Base-by-base conservation (phyloP, 30 jellyfish, hydroid and myxozoan genomes). In the Hydractinia symbiolongicarpus region DNA sequence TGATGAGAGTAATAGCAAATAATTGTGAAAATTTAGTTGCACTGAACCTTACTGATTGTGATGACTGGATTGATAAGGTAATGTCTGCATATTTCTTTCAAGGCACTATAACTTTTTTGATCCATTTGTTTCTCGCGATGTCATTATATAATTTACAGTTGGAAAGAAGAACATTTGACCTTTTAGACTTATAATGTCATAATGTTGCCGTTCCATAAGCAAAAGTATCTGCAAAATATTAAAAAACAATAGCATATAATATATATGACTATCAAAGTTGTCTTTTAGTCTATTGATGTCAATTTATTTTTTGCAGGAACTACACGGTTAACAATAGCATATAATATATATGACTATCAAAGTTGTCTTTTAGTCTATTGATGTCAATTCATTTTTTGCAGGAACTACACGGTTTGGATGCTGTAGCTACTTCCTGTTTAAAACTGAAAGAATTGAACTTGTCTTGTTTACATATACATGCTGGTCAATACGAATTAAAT, bases 61-160 rank as follows among this genome's bases (percentile, higher is more conserved):
- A 86, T 15, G 98, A 84, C 21, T 93, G 98, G 98, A 78, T 93
- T 67, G 96, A 93, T 57, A 88, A 87, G 96, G 98, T 91, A 78
- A 1, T 88, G 55, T 73, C 13, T 9, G 14, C 16, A 15, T 1
- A 21, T 9, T 0, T 1, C 51, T 73, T 52, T 20, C 51, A 0
- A 52, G 51, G 74, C 73, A 11, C 69, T 58, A 3, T 11, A 64
- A 64, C 4, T 64, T 64, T 7, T 64, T 64, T 51, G 52, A 4
- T 58, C 69, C 19, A 58, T 30, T 30, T 30, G 44, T 30, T 30
- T 30, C 2, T 30, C 2, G 44, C 2, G 44, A 30, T 30, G 44
- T 30, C 44, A 30, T 30, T 30, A 30, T 30, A 30, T 0, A 30
- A 30, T 30, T 30, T 30, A 1, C 44, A 30, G 44, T 30, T 30